Conservation (phyloP, 2,888 invertebrate genomes). For the Ochropleura plecta region DNA sequence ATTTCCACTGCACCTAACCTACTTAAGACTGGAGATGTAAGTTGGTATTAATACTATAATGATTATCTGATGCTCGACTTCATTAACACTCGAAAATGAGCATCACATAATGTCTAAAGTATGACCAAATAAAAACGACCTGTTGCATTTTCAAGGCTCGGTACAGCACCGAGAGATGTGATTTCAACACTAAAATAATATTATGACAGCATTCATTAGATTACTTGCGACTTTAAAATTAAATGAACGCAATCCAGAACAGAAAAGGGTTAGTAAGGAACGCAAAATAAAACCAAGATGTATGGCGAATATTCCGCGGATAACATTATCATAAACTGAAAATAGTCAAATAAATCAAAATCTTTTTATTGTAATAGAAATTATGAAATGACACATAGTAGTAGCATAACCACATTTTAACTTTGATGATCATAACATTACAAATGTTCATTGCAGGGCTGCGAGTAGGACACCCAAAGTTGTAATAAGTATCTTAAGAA, state of each 20-base stretch:
- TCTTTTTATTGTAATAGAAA: constrained; percentile 26
- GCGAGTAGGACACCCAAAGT: neutral
- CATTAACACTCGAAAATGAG: no score
- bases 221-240: neutral
- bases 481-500: neutral
- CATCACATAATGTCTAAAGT: no score
- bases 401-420: constrained; percentile 30
- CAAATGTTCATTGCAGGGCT: constrained; percentile 23
- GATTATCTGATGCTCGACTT: neutral
- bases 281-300: constrained; percentile 5
- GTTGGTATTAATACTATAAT: neutral
- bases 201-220: neutral
- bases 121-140: neutral
- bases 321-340: constrained; percentile 36
- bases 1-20: constrained; percentile 1
- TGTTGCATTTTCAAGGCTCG: neutral
- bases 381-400: constrained; percentile 29
- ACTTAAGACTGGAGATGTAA: constrained; percentile 15
- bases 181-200: neutral
- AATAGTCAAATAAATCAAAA: constrained; percentile 32
- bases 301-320: constrained; percentile 29
- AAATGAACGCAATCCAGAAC: neutral
- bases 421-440: constrained; percentile 19
- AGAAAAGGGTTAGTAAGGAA: neutral
- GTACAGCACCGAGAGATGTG: neutral